Evolutionary conservation across 2,888 invertebrate species (phyloP).

Genomic region (Sepiola atlantica): DNA sequence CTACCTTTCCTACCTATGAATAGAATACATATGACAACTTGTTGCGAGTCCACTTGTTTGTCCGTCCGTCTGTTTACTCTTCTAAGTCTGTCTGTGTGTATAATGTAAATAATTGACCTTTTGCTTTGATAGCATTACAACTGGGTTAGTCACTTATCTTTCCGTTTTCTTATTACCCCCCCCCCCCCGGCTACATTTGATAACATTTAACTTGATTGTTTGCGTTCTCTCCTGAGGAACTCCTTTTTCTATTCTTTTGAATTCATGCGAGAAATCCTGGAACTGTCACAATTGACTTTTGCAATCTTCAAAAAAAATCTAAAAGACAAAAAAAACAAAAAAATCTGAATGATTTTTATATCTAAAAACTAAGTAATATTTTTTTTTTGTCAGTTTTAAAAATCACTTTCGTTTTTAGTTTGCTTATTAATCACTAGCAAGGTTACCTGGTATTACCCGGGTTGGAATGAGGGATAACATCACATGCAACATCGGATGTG

Average conservation of each 20-base stretch:
- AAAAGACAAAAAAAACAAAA: not conserved
- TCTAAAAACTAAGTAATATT: too few species aligned
- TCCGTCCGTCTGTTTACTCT: too few species aligned
- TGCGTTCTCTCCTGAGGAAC: not conserved
- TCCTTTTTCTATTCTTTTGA: not conserved
- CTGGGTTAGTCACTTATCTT: not conserved
- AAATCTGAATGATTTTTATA: too few species aligned
- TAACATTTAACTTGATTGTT: not conserved
- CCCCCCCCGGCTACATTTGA: not conserved
- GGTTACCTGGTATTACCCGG: too few species aligned
- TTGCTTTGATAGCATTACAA: not conserved
- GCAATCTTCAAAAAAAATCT: not conserved
- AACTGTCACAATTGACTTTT: not conserved
- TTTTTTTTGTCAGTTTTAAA: too few species aligned
- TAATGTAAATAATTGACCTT: not conserved
- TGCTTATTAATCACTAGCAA: too few species aligned
- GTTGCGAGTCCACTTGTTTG: too few species aligned
- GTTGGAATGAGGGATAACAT: too few species aligned
- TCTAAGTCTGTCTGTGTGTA: not conserved
- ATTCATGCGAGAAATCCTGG: not conserved
- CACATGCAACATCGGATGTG: too few species aligned
- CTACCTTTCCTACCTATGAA: too few species aligned
- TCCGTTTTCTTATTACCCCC: not conserved
- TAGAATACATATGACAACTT: too few species aligned
- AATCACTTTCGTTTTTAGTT: too few species aligned